A percentile compares a stretch with the other conserved stretches of the same genome.
Evolutionary conservation across 2,888 invertebrate genomes (phyloP).

Genomic region (Tanytarsus gracilentus): DNA sequence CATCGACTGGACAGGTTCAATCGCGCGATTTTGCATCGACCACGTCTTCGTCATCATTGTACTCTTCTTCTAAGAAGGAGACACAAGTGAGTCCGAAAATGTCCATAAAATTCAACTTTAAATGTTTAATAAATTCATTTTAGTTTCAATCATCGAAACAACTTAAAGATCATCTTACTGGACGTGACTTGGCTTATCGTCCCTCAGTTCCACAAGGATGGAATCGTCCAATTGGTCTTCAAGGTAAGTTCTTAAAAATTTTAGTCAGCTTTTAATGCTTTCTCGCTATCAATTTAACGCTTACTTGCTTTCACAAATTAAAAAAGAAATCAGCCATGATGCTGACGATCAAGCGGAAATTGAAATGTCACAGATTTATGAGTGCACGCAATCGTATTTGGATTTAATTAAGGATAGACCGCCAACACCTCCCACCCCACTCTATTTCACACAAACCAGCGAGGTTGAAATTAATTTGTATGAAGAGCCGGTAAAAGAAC

Average conservation of each 20-base stretch:
- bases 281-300: background rate
- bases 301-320: background rate
- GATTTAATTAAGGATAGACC: background rate
- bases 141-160: conserved; percentile 26
- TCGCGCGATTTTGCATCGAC: conserved; percentile 12
- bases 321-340: background rate
- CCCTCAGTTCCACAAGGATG: conserved; percentile 43
- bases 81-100: conserved; percentile 12
- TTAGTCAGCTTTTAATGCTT: background rate
- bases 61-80: conserved; percentile 3
- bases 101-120: background rate
- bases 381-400: background rate
- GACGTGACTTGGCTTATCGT: conserved; percentile 41
- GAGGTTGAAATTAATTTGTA: conserved; percentile 18
- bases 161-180: conserved; percentile 4
- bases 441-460: background rate
- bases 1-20: conserved; percentile 2
- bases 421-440: conserved; percentile 2
- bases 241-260: conserved; percentile 36
- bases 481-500: conserved; percentile 18
- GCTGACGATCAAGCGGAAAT: background rate
- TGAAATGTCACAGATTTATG: conserved; percentile 20
- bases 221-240: conserved; percentile 39
- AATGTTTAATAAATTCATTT: background rate
- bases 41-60: background rate